Evolutionary conservation across 2,888 invertebrate genomes (phyloP).

Genomic region (Portevinia maculata): DNA sequence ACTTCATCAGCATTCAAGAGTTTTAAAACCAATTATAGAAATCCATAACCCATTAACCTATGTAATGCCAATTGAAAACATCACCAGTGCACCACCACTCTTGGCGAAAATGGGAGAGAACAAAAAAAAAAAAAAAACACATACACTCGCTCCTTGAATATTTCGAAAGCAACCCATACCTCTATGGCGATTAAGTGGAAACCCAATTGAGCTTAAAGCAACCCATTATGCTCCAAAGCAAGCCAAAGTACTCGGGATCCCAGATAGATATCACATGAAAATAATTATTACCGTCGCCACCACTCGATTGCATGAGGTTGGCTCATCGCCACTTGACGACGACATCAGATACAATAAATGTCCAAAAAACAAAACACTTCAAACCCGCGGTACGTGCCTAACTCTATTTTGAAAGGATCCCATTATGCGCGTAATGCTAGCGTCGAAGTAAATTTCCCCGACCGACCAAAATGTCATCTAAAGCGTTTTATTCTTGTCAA

Average conservation of each 20-base stretch:
- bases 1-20: constrained; percentile 62
- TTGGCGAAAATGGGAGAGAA: too few relatives aligned
- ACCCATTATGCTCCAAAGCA: constrained; percentile 65
- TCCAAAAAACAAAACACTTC: too few relatives aligned
- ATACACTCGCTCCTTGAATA: constrained; percentile 32
- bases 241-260: constrained; percentile 50
- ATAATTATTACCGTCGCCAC: constrained; percentile 11
- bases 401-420: constrained; percentile 47
- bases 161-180: constrained; percentile 43
- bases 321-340: constrained; percentile 32
- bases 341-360: constrained; percentile 61
- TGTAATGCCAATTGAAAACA: constrained; percentile 67
- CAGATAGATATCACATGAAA: constrained; percentile 48
- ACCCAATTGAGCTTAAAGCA: constrained; percentile 68
- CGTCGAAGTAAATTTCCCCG: constrained; percentile 12
- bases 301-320: constrained; percentile 5
- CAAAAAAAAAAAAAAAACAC: constrained; percentile 2
- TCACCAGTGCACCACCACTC: constrained; percentile 29
- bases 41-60: constrained; percentile 59
- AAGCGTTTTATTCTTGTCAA: constrained; percentile 58
- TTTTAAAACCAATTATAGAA: constrained; percentile 68
- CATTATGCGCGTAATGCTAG: constrained; percentile 28
- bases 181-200: constrained; percentile 64
- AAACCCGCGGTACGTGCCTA: constrained; percentile 55
- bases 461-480: constrained; percentile 46